Base-by-base conservation (phyloP, 2,113 vertebrate species). In the Urocynchramus pylzowi region DNA sequence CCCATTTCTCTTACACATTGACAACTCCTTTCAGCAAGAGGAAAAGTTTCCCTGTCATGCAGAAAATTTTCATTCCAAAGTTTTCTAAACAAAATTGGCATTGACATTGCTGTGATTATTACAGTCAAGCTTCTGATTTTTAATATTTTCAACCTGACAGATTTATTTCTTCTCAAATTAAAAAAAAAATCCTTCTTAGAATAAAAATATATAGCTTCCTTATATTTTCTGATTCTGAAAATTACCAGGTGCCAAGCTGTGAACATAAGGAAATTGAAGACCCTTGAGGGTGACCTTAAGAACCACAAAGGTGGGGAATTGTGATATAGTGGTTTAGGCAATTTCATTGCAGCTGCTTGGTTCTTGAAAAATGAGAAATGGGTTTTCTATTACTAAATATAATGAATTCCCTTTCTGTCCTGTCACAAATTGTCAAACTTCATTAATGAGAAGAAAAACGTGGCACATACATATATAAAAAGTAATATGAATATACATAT, bases 371-470 rank as follows among this genome's bases (percentile, higher is more conserved):
- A 98, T 98, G 98, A 98, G 98, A 97, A 98, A 98, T 98, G 69
- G 98, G 97, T 97, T 98, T 98, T 97, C 98, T 97, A 96, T 98
- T 98, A 98, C 98, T 94, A 98, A 98, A 98, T 98, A 98, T 98
- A 98, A 98, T 98, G 98, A 98, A 98, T 98, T 98, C 95, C 95
- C 82, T 97, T 97, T 98, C 97, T 95, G 47, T 60, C 80, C 92
- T 98, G 98, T 98, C 98, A 97, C 97, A 97, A 97, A 97, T 97
- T 98, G 98, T 98, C 98, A 98, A 98, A 98, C 97, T 97, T 97
- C 97, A 97, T 98, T 98, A 98, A 96, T 94, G 50, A 93, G 94
- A 96, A 93, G 92, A 94, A 91, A 97, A 91, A 95, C 93, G 85
- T n/a, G 86, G 74, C 50, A 67, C 87, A 59, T 71, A 90, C 87